phyloP scores from a whole-genome alignment of 2,888 invertebrate species.

The Chaetogeoica ovagalla region DNA sequence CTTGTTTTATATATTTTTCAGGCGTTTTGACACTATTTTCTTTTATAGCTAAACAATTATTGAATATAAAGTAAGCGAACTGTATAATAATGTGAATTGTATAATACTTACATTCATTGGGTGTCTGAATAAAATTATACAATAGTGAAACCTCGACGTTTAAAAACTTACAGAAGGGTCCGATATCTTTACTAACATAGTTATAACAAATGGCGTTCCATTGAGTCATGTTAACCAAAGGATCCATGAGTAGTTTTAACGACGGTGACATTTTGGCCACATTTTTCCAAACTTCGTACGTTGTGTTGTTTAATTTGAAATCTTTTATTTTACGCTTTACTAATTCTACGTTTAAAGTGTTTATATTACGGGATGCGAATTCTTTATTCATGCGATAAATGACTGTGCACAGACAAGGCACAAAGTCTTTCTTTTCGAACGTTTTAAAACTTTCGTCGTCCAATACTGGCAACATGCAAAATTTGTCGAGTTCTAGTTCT shows the following conservation, averaged over 20 bases:
- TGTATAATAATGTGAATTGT: neutral
- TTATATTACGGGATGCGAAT: neutral
- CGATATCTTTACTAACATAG: neutral
- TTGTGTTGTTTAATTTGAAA: neutral
- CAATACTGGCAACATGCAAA: neutral
- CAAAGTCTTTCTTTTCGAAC: neutral
- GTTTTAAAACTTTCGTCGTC: neutral
- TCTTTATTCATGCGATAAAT: slow-evolving; percentile 25
- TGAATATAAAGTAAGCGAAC: neutral
- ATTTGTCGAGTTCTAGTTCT: neutral
- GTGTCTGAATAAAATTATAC: neutral
- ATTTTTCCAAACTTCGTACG: slow-evolving; percentile 1
- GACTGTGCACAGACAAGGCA: slow-evolving; percentile 12
- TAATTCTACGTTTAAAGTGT: neutral
- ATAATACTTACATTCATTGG: slow-evolving; percentile 16
- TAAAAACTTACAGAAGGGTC: slow-evolving; percentile 21
- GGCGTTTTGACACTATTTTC: neutral
- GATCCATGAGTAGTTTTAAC: slow-evolving; percentile 32
- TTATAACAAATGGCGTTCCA: slow-evolving; percentile 21
- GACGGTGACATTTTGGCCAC: neutral
- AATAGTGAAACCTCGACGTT: slow-evolving; percentile 23
- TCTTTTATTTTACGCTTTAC: neutral
- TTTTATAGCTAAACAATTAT: slow-evolving; percentile 16
- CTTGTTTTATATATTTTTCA: neutral
- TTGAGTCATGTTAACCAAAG: neutral